phyloP scores from a whole-genome alignment of 2,888 invertebrate genomes.

The Mesorhabditis sp. region DNA sequence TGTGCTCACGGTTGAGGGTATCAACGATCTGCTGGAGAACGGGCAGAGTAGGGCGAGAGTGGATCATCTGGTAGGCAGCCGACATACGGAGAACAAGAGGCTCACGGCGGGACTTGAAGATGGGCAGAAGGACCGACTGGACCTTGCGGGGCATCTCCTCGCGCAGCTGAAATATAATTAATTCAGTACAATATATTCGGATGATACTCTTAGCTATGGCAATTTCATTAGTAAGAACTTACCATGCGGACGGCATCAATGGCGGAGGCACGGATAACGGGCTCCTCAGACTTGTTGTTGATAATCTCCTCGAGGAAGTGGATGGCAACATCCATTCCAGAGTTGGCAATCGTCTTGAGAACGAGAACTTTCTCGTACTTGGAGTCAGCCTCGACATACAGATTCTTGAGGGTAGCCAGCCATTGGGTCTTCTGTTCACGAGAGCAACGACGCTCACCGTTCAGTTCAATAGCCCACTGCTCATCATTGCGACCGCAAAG shows the following conservation, averaged over 20 bases:
- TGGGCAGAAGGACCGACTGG: slow-evolving; percentile 46
- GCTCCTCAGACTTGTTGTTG: slow-evolving; percentile 31
- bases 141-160: slow-evolving; percentile 42
- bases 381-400: slow-evolving; percentile 28
- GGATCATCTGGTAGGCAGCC: slow-evolving; percentile 42
- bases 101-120: slow-evolving; percentile 44
- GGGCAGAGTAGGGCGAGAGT: slow-evolving; percentile 35
- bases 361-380: slow-evolving; percentile 46
- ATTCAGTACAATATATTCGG: too few relatives aligned
- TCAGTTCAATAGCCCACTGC: slow-evolving; percentile 15
- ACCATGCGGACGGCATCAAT: slow-evolving; percentile 44
- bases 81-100: slow-evolving; percentile 43
- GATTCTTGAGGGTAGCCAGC: slow-evolving; percentile 25
- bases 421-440: slow-evolving; percentile 35
- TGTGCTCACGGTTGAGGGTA: slow-evolving; percentile 33
- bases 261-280: slow-evolving; percentile 43
- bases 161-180: not conserved
- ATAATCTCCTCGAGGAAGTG: slow-evolving; percentile 52
- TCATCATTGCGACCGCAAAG: slow-evolving; percentile 37
- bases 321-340: slow-evolving; percentile 46
- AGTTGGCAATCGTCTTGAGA: slow-evolving; percentile 53
- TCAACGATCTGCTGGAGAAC: slow-evolving; percentile 44
- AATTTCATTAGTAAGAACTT: too few relatives aligned
- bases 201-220: too few relatives aligned
- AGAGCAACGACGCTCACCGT: slow-evolving; percentile 23